Conservation (phyloP, 2,888 invertebrate species). For the Leptinotarsa juncta region DNA sequence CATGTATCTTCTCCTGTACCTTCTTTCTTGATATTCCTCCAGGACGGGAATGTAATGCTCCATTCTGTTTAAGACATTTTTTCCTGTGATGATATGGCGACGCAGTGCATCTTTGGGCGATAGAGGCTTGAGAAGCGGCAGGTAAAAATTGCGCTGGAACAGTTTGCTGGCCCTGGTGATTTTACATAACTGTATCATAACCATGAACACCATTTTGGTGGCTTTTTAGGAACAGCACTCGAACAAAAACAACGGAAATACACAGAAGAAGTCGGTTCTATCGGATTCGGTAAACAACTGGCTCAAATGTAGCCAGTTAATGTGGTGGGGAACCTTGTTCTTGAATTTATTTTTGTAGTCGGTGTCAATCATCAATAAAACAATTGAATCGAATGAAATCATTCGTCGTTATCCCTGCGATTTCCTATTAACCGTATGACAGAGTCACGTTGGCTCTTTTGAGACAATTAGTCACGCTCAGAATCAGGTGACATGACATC, state of each 20-base stretch:
- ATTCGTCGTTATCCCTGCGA: slow-evolving; percentile 27
- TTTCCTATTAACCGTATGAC: slow-evolving; percentile 32
- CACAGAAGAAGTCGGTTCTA: slow-evolving; percentile 50
- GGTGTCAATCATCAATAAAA: slow-evolving; percentile 35
- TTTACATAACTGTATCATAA: slow-evolving; percentile 79
- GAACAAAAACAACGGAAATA: slow-evolving; percentile 43
- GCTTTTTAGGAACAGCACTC: slow-evolving; percentile 38
- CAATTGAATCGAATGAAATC: slow-evolving; percentile 29
- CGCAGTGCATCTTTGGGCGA: slow-evolving; percentile 86
- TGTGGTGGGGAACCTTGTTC: slow-evolving; percentile 49
- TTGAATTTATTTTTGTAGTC: slow-evolving; percentile 52
- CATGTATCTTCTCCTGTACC: slow-evolving; percentile 57
- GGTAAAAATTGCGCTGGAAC: slow-evolving; percentile 85
- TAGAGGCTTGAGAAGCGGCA: slow-evolving; percentile 82
- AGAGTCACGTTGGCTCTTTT: slow-evolving; percentile 18
- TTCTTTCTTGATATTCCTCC: slow-evolving; percentile 65
- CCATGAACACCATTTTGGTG: slow-evolving; percentile 61
- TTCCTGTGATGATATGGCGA: slow-evolving; percentile 83
- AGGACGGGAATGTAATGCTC: slow-evolving; percentile 85
- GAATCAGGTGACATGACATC: slow-evolving; percentile 3
- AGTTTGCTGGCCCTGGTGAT: slow-evolving; percentile 84
- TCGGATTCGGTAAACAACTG: slow-evolving; percentile 54
- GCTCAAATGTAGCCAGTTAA: slow-evolving; percentile 47
- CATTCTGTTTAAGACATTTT: slow-evolving; percentile 78
- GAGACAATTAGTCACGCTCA: not conserved